Evolutionary conservation across 1,140 invertebrate species (phyloP).

Genomic region (Homarus americanus): DNA sequence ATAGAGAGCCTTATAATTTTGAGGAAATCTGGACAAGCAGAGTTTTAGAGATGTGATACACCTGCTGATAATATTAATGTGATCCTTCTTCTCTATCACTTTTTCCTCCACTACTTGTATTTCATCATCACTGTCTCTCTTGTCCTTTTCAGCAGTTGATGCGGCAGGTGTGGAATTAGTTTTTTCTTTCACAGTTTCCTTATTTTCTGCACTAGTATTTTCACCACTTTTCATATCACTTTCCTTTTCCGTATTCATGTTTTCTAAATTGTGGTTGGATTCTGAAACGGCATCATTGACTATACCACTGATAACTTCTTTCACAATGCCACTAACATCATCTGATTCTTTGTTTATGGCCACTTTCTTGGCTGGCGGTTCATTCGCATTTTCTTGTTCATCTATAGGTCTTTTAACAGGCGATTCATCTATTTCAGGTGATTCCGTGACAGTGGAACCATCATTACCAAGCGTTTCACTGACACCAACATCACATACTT

Average conservation of each 20-base stretch:
- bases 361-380: constrained; percentile 12
- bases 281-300: constrained; percentile 18
- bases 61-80: constrained; percentile 75
- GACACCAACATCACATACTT: not conserved
- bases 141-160: constrained; percentile 53
- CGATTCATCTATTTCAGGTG: not conserved
- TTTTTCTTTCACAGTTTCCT: constrained; percentile 76
- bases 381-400: not conserved
- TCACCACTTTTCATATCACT: not conserved
- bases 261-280: not conserved
- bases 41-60: constrained; percentile 90
- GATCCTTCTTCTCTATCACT: constrained; percentile 79
- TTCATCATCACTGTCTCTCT: constrained; percentile 62
- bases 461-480: not conserved
- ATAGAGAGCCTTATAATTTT: constrained; percentile 96
- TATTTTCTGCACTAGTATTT: not conserved
- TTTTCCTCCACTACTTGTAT: constrained; percentile 76
- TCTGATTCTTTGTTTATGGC: not conserved
- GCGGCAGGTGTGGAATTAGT: constrained; percentile 57
- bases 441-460: not conserved
- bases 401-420: constrained; percentile 23
- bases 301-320: constrained; percentile 29
- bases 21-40: constrained; percentile 90
- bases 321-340: not conserved
- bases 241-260: not conserved